These are phyloP conservation scores for Echeneis naucrates DNA, from an alignment of 2,797 vertebrate species.

Conservation along the genomic window DNA sequence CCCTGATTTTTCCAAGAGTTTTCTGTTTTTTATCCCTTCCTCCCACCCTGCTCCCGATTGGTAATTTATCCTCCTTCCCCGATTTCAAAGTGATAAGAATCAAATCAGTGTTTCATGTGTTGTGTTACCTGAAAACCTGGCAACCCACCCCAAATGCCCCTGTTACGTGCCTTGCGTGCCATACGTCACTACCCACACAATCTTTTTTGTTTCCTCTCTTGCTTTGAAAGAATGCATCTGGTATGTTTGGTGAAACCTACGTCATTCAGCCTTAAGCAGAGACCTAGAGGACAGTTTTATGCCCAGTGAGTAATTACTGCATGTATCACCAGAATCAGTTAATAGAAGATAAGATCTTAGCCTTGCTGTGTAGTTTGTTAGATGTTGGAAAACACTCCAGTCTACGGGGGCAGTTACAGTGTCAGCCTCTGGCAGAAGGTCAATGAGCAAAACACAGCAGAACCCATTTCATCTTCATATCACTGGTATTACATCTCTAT, in stretches of 20 bases:
- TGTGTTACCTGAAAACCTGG: too few species aligned
- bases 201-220: background rate
- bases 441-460: too few species aligned
- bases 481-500: conserved; percentile 24
- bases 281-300: background rate
- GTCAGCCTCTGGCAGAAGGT: conserved; percentile 5
- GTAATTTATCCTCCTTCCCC: too few species aligned
- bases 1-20: too few species aligned
- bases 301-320: conserved; percentile 21
- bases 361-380: conserved; percentile 4
- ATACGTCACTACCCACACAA: too few species aligned
- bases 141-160: too few species aligned
- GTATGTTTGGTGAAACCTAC: background rate
- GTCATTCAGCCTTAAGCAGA: background rate
- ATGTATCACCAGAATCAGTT: conserved; percentile 11
- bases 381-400: background rate
- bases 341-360: background rate
- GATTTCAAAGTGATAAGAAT: too few species aligned
- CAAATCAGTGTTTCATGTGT: too few species aligned
- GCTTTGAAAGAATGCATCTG: too few species aligned
- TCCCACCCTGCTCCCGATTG: too few species aligned
- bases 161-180: too few species aligned
- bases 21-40: too few species aligned
- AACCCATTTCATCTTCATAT: conserved; percentile 13
- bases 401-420: conserved; percentile 29